Percentiles rank a stretch among this genome's conserved stretches.
These are phyloP conservation scores for Microcebus ravelobensis DNA, from an alignment of 2,113 vertebrate genomes.

Conservation along the genomic window DNA sequence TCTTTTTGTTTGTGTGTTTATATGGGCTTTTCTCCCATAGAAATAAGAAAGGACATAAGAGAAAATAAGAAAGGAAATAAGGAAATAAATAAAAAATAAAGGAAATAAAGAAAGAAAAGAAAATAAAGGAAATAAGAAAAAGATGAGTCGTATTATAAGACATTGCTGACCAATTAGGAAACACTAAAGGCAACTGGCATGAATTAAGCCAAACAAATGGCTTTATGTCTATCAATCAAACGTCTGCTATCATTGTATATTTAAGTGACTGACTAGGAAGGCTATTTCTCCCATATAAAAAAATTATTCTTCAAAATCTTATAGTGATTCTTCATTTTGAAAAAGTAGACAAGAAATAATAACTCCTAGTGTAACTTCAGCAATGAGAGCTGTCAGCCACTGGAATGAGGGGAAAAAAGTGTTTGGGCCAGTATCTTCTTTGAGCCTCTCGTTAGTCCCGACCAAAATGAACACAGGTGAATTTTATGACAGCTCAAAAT, in stretches of 20 bases:
- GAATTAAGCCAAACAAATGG: conserved; percentile 4
- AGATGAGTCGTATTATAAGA: neutral
- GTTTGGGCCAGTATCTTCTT: neutral
- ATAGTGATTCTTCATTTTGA: neutral
- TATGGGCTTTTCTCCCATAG: neutral
- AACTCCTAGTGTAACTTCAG: neutral
- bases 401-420: neutral
- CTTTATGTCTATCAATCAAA: conserved; percentile 17
- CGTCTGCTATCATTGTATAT: neutral
- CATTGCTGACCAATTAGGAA: neutral
- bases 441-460: neutral
- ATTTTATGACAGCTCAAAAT: conserved; percentile 67
- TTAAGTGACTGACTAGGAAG: neutral
- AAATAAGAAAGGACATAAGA: neutral
- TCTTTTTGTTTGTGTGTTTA: neutral
- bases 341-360: conserved; percentile 17
- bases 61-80: no score
- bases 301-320: neutral
- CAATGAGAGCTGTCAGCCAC: neutral
- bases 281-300: neutral
- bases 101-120: no score
- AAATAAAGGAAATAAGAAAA: neutral
- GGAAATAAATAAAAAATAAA: no score
- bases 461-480: conserved; percentile 63
- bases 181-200: neutral